Base-by-base conservation (phyloP, 2,113 vertebrate species). In the Panthera leo region DNA sequence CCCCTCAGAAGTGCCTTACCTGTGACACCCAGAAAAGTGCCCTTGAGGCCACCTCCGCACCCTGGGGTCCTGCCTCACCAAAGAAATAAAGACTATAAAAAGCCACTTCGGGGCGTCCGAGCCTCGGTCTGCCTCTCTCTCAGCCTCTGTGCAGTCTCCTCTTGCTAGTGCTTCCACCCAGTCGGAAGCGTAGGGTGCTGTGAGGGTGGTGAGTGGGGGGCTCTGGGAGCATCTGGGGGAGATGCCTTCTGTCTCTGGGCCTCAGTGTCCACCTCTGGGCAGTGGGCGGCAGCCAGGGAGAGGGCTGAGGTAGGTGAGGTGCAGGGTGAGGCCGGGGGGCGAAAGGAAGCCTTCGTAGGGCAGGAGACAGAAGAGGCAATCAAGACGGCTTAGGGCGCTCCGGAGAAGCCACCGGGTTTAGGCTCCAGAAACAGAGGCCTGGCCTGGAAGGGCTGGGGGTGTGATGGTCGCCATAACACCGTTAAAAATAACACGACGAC, bases 61-160 rank as follows among this genome's bases (percentile, higher is more conserved):
- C 51, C 79, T 80, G 95, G 68, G 55, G 92, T 76, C 19, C 83
- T 87, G 94, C 31, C 53, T 98, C 36, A 31, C 89, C 86, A 96
- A 96, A 97, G 94, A 97, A 98, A 96, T 98, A 98, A 98, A 98
- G 36, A 48, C 75, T 31, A 3, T 61, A 29, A 65, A 80, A 97
- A 91, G 23, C 39, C 63, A 63, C n/a, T 4, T 6, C 2, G 34
- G 39, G 16, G 23, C 6, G 29, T 80, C 76, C 34, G 27, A 18
- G 39, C 42, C 51, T 85, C 18, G 34, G 23, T 91, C 23, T 68
- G 42, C 31, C 34, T 76, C 39, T 82, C 36, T 78, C 65, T 65
- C 7, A 92, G 27, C 53, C 34, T 73, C 55, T 14, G n/a, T 10
- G 39, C 51, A 21, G 5, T 23, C 15, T 13, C 10, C 18, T 79